These are phyloP conservation scores for Neotragus pygmaeus DNA, from an alignment of 2,113 vertebrate genomes.

Conservation along the genomic window DNA sequence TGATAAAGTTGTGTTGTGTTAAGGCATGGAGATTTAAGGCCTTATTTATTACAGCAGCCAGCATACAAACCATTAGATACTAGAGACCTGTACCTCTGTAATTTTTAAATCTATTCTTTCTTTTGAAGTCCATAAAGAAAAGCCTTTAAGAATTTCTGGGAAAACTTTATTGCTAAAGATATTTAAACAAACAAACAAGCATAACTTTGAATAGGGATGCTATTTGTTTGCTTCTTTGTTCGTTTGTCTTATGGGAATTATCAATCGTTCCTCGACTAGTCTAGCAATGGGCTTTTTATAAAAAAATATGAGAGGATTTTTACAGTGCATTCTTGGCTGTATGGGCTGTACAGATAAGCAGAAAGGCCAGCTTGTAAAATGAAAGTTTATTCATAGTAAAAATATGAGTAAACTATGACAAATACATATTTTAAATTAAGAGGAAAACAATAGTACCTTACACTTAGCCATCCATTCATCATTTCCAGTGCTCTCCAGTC, in stretches of 20 bases:
- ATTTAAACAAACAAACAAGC: not conserved
- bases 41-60: not conserved
- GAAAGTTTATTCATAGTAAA: not conserved
- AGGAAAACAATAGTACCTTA: not conserved
- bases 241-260: not conserved
- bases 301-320: not conserved
- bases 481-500: not conserved
- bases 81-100: not conserved
- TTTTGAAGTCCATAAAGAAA: not conserved
- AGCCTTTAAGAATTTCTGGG: not conserved
- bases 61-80: not conserved
- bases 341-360: not conserved
- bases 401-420: not conserved
- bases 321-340: too few species aligned
- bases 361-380: not conserved
- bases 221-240: not conserved
- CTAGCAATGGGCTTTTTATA: not conserved
- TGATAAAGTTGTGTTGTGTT: not conserved
- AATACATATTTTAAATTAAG: not conserved
- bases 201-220: not conserved
- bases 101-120: not conserved
- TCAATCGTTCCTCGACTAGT: not conserved
- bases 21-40: not conserved
- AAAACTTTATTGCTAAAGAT: not conserved
- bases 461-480: not conserved